phyloP scores from a whole-genome alignment of 1,140 invertebrate genomes.

The Macrobrachium nipponense region DNA sequence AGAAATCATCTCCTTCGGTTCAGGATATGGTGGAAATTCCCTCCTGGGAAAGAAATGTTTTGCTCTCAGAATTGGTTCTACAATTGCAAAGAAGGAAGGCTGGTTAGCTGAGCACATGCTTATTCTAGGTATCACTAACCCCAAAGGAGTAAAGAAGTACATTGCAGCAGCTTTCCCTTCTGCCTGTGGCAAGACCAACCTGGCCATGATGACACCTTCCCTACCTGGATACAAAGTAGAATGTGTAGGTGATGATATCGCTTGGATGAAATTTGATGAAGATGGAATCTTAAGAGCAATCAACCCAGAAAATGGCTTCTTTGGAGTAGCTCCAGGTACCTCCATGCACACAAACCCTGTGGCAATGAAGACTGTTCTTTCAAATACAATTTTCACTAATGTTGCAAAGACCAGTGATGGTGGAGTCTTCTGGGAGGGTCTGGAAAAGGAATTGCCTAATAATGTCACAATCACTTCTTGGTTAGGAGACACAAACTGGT shows the following conservation, averaged over 20 bases:
- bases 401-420: slow-evolving; percentile 96
- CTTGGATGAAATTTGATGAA: no score
- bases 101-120: slow-evolving; percentile 68
- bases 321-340: no score
- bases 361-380: slow-evolving; percentile 93
- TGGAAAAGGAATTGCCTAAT: slow-evolving; percentile 83
- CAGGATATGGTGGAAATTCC: no score
- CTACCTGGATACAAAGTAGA: no score
- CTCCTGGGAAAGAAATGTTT: no score
- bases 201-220: no score
- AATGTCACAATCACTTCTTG: slow-evolving; percentile 83
- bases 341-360: slow-evolving; percentile 90
- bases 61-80: no score
- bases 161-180: slow-evolving; percentile 77
- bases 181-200: slow-evolving; percentile 59
- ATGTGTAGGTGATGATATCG: no score
- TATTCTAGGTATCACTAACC: slow-evolving; percentile 70
- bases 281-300: no score
- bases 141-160: slow-evolving; percentile 77
- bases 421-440: slow-evolving; percentile 68
- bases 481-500: slow-evolving; percentile 81
- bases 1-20: no score
- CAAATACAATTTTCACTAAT: slow-evolving; percentile 97
- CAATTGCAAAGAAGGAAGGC: no score
- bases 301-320: no score